Percentiles rank a stretch among this genome's conserved stretches.
Evolutionary conservation across 2,797 vertebrate genomes (phyloP).

Genomic region (Catharus ustulatus): DNA sequence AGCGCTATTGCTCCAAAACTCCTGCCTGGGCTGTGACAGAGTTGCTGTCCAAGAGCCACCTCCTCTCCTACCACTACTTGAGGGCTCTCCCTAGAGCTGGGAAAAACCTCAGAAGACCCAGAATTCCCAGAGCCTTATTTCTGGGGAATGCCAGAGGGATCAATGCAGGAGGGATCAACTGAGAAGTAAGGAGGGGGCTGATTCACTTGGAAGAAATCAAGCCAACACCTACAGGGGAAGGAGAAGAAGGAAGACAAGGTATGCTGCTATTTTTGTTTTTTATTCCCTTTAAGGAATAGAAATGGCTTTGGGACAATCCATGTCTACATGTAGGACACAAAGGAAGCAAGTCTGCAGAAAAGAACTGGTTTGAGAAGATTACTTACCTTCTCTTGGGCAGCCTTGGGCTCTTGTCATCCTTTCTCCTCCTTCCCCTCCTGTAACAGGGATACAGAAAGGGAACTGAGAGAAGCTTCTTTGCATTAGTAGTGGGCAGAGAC

Average conservation of each 20-base stretch:
- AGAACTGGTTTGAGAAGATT: background rate
- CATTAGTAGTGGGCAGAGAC: background rate
- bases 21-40: background rate
- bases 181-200: background rate
- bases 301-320: background rate
- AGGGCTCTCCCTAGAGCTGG: background rate
- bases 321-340: background rate
- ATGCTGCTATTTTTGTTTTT: background rate
- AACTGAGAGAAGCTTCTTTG: background rate
- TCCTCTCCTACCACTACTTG: background rate
- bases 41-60: background rate
- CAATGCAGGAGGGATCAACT: background rate
- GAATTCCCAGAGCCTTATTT: background rate
- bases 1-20: background rate
- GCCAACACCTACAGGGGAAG: background rate
- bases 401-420: constrained; percentile 96
- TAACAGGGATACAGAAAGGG: constrained; percentile 40
- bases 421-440: constrained; percentile 94
- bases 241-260: background rate
- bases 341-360: background rate
- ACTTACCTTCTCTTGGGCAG: constrained; percentile 93
- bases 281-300: background rate
- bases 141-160: background rate
- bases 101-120: background rate
- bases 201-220: background rate